phyloP scores from a whole-genome alignment of 2,888 invertebrate genomes.

The Pasiphila rectangulata region DNA sequence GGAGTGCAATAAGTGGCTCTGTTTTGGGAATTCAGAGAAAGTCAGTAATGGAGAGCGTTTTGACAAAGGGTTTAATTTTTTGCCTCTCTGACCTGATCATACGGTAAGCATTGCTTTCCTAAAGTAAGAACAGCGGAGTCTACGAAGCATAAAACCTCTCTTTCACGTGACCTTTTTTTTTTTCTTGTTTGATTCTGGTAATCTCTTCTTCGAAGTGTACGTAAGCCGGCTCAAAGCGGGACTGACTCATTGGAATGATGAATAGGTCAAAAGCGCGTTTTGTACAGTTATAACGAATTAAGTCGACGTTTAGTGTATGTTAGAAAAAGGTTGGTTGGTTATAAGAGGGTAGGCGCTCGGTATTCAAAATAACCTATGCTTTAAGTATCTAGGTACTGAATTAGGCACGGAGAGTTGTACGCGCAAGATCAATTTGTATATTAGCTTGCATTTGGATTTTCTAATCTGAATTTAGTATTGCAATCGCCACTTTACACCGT shows the following conservation, averaged over 20 bases:
- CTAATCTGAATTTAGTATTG: no score
- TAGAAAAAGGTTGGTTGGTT: conserved; percentile 57
- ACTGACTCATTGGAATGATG: conserved; percentile 44
- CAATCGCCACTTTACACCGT: no score
- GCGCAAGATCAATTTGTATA: no score
- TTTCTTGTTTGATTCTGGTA: conserved; percentile 46
- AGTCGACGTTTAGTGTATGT: conserved; percentile 63
- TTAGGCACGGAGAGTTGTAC: no score
- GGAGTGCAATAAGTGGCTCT: conserved; percentile 65
- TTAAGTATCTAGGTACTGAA: background rate
- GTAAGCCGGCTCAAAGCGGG: conserved; percentile 71
- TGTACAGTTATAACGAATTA: conserved; percentile 76
- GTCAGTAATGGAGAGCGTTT: background rate
- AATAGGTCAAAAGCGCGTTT: conserved; percentile 76
- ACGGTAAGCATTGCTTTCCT: no score
- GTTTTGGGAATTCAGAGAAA: conserved; percentile 20
- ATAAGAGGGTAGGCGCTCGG: conserved; percentile 53
- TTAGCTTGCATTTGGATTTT: no score
- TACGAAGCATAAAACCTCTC: background rate
- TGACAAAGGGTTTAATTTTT: no score
- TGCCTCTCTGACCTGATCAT: no score
- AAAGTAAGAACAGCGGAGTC: background rate
- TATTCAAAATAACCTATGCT: conserved; percentile 10
- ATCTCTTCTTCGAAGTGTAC: conserved; percentile 75
- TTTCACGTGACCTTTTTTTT: conserved; percentile 9